A percentile compares a stretch with the other conserved stretches of the same genome.
phyloP scores from a whole-genome alignment of 2,888 invertebrate species.

The Phortica okadai region DNA sequence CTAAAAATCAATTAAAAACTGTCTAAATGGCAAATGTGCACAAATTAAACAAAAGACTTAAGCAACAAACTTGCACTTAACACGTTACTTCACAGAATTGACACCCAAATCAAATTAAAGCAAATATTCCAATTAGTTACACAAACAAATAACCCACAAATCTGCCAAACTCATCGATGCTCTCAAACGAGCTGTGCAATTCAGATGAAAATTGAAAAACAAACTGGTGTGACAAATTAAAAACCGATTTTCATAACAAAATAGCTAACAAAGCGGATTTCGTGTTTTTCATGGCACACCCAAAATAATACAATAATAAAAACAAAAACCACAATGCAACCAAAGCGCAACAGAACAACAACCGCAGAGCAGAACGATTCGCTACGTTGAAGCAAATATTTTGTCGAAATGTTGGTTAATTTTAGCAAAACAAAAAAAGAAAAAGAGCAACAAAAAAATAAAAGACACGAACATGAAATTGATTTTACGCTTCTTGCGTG shows the following conservation, averaged over 20 bases:
- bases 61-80: slow-evolving; percentile 33
- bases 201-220: slow-evolving; percentile 25
- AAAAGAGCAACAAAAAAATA: not conserved
- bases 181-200: not conserved
- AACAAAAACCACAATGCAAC: slow-evolving; percentile 16
- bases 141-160: slow-evolving; percentile 41
- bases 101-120: slow-evolving; percentile 27
- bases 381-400: slow-evolving; percentile 43
- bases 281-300: slow-evolving; percentile 30
- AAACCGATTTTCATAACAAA: slow-evolving; percentile 55
- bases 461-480: slow-evolving; percentile 60
- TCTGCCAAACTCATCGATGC: not conserved
- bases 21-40: not conserved
- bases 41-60: slow-evolving; percentile 25
- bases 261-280: slow-evolving; percentile 40
- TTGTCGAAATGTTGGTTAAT: slow-evolving; percentile 43
- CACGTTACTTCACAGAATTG: slow-evolving; percentile 8
- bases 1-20: slow-evolving; percentile 11
- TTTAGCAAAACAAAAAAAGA: slow-evolving; percentile 49
- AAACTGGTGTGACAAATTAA: slow-evolving; percentile 63
- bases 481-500: slow-evolving; percentile 64
- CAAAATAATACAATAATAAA: slow-evolving; percentile 25
- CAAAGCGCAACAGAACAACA: not conserved
- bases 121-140: slow-evolving; percentile 53
- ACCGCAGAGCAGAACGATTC: not conserved